Evolutionary conservation across 2,888 invertebrate species (phyloP).

Genomic region (Galeruca laticollis): DNA sequence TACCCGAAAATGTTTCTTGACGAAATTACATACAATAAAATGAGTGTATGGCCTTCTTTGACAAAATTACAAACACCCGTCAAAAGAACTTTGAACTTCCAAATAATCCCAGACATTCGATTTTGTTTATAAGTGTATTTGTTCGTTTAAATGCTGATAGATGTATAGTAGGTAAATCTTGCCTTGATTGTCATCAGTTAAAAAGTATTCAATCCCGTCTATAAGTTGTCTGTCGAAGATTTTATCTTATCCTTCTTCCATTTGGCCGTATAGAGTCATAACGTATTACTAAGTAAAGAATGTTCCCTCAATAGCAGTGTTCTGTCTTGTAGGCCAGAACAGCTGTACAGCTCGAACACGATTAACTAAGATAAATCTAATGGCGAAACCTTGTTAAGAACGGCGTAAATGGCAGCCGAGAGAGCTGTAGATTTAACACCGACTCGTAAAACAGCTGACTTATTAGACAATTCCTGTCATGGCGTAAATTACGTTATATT

Average conservation of each 20-base stretch:
- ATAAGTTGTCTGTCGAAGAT: conserved; percentile 34
- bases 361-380: conserved; percentile 67
- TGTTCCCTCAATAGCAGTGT: conserved; percentile 52
- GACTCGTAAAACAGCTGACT: conserved; percentile 55
- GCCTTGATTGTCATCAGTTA: too few species aligned
- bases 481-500: conserved; percentile 44
- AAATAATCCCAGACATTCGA: too few species aligned
- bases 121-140: too few species aligned
- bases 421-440: conserved; percentile 61
- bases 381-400: conserved; percentile 66
- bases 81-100: too few species aligned
- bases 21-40: too few species aligned
- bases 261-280: conserved; percentile 60
- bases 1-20: too few species aligned
- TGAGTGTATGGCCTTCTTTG: too few species aligned
- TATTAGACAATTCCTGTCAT: conserved; percentile 59
- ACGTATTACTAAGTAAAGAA: conserved; percentile 59
- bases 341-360: conserved; percentile 66
- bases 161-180: too few species aligned
- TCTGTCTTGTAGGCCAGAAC: conserved; percentile 63
- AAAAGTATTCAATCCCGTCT: neutral
- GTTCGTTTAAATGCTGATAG: too few species aligned
- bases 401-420: conserved; percentile 63
- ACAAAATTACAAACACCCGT: too few species aligned
- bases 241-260: conserved; percentile 56